Evolutionary conservation across 2,113 vertebrate species (phyloP), one percentile per base, ranked within the genome.

Genomic region (Channa argus): DNA sequence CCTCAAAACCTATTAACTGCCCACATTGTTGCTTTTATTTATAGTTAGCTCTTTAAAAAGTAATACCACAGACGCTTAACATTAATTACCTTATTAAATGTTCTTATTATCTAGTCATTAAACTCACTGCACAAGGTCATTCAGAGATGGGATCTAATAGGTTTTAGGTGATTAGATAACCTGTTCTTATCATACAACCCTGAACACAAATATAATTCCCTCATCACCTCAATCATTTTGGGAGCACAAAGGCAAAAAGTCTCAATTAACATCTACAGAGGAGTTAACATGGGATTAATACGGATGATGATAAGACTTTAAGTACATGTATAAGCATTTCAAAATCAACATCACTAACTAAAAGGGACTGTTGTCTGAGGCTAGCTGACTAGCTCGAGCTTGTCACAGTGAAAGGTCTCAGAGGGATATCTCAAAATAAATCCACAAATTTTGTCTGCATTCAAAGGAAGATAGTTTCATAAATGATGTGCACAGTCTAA

Each of bases 371-470:
- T 24, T 24, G 24, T 24, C 38, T 49, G 34, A 43, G 63, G 39
- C 11, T 5, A 44, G 52, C 5, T 33, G n/a, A 8, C 46, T 37
- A 59, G 24, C 24, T 24, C 24, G 44, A 53, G 14, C 8, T 37
- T 37, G 63, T 67, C 68, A 62, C 0, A 65, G 4, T 38, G 36
- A 71, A 44, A 34, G 34, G 41, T 52, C 68, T 80, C 33, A 71
- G 63, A 67, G 14, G 11, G 1, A 71, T 43, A 12, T 61, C 11
- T 59, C 0, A 54, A 79, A 77, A 79, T 74, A 77, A 65, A 53
- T 13, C 15, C 2, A 3, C 7, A 43, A 50, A 51, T 47, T 54
- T 63, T 73, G 51, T 37, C 10, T 41, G 55, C 10, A 41, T 52
- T 79, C 45, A 66, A 65, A 84, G 56, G 15, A 41, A 24, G 34